Conservation (phyloP, 2,797 vertebrate genomes). For the Podarcis lilfordi region DNA sequence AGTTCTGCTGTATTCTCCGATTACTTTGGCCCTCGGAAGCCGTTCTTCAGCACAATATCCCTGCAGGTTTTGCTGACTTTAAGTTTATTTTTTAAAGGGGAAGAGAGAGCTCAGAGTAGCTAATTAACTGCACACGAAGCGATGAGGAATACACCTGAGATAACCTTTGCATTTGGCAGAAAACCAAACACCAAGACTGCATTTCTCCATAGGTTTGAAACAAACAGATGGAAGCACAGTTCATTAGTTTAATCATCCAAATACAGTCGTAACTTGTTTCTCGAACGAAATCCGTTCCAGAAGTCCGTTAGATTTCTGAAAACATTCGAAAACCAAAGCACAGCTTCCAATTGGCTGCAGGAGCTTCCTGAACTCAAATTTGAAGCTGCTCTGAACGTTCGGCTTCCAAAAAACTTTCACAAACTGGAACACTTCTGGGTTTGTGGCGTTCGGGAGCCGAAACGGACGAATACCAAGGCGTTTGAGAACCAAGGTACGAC, state of each 20-base stretch:
- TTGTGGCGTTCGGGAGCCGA: rapidly evolving
- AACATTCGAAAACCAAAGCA: no score
- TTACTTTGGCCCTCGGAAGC: constrained; percentile 13
- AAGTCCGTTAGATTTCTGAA: no score
- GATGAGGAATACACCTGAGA: background rate
- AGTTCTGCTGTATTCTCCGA: constrained; percentile 16
- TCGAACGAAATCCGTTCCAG: no score
- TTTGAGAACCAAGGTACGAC: no score
- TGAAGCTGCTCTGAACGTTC: no score
- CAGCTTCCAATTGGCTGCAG: no score
- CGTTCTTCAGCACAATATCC: background rate
- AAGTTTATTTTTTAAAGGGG: background rate
- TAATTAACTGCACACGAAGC: background rate
- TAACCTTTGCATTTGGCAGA: background rate
- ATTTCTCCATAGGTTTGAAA: background rate
- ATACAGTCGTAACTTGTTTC: background rate
- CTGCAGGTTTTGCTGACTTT: background rate
- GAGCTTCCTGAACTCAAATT: no score
- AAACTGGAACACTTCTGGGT: no score
- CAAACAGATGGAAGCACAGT: constrained; percentile 19
- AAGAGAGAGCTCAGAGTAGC: background rate
- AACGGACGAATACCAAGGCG: no score
- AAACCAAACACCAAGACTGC: background rate
- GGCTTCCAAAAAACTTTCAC: no score
- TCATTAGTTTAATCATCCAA: background rate